Evolutionary conservation across 2,797 vertebrate genomes (phyloP).

Genomic region (Syndactyla subalaris): DNA sequence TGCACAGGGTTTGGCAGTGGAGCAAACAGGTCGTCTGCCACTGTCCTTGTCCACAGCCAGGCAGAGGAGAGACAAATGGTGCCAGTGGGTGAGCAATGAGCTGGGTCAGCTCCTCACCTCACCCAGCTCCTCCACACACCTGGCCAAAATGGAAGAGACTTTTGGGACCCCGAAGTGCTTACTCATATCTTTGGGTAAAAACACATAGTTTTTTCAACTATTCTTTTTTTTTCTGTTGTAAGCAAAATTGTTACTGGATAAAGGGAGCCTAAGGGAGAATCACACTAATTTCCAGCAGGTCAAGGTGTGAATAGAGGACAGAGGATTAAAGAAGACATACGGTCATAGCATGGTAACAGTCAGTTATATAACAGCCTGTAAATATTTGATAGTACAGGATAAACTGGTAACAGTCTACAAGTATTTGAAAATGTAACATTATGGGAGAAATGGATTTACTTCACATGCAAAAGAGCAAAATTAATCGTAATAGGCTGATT

Average conservation of each 20-base stretch:
- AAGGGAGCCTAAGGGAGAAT: neutral
- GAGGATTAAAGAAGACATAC: neutral
- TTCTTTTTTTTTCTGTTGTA: neutral
- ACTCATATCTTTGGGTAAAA: neutral
- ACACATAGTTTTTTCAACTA: neutral
- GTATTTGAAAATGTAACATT: neutral
- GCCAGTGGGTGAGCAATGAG: neutral
- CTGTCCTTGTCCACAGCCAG: rapidly evolving
- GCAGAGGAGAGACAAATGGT: neutral
- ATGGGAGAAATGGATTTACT: neutral
- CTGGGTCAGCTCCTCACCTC: neutral
- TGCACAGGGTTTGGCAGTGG: neutral
- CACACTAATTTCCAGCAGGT: neutral
- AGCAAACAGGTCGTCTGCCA: neutral
- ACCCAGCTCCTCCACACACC: neutral
- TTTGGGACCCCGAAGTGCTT: neutral
- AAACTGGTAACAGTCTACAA: neutral
- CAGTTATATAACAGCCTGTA: neutral
- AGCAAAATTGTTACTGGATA: neutral
- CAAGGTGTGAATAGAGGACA: rapidly evolving
- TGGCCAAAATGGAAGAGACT: neutral
- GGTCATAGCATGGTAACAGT: neutral
- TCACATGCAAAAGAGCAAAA: neutral
- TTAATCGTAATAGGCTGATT: neutral
- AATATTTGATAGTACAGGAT: neutral